These are phyloP conservation scores for Cichlasoma orientale DNA, from an alignment of 2,797 vertebrate genomes.

Conservation along the genomic window DNA sequence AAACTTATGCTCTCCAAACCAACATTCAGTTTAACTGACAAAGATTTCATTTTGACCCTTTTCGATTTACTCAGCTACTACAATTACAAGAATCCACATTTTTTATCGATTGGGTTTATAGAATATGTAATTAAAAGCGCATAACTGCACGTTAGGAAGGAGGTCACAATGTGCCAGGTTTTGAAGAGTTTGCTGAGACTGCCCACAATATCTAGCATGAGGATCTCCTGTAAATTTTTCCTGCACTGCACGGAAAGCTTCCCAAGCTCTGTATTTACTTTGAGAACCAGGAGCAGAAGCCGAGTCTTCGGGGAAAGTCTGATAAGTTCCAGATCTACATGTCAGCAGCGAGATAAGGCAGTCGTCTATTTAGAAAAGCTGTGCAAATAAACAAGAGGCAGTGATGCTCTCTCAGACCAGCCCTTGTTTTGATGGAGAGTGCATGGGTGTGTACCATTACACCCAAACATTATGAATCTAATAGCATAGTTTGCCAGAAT, in stretches of 20 bases:
- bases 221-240: conserved; percentile 43
- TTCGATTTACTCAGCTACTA: too few relatives aligned
- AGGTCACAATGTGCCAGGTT: not conserved
- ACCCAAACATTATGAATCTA: conserved; percentile 5
- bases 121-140: not conserved
- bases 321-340: conserved; percentile 66
- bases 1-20: too few relatives aligned
- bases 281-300: conserved; percentile 40
- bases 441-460: conserved; percentile 4
- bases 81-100: too few relatives aligned
- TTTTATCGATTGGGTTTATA: not conserved
- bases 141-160: not conserved
- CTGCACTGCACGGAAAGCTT: conserved; percentile 30
- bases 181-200: conserved; percentile 31
- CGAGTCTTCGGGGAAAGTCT: conserved; percentile 38
- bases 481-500: not conserved
- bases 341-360: conserved; percentile 60
- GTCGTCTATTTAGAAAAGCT: conserved; percentile 50
- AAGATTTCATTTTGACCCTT: not conserved
- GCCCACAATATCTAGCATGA: conserved; percentile 7
- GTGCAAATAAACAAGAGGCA: conserved; percentile 66
- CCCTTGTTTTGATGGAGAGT: conserved; percentile 46
- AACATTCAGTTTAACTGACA: not conserved
- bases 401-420: conserved; percentile 24
- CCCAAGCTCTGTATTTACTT: conserved; percentile 59